Base-by-base conservation (phyloP, 2,797 vertebrate species). In the Rousettus madagascariensis region DNA sequence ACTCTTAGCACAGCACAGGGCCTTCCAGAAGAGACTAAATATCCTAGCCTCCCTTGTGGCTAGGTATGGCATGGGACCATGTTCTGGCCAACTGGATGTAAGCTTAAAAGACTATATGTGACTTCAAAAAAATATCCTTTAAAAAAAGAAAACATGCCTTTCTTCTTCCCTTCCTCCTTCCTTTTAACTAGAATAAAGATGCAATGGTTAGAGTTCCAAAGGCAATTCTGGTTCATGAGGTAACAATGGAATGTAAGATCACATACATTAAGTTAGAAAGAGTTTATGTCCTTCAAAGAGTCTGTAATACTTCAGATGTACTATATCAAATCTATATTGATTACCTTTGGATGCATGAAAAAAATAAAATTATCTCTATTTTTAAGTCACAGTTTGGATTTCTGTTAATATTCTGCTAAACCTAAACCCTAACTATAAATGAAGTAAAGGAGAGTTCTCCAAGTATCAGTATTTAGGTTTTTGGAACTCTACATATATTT, bases 361-460 rank as follows among this genome's bases (percentile, higher is more conserved):
- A 66, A 55, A 43, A 33, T 72, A 61, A 85, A 30, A 59, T 24
- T 20, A 49, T 10, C 10, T 41, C 15, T 61, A 53, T 66, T 86
- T 82, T 82, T 96, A 72, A 33, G 61, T 4, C 38, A 82, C 11
- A 22, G 4, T 75, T 71, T 91, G 28, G 5, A 82, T 91, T 79
- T 93, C 75, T 96, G 46, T 75, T 93, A 41, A 41, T 41, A 82
- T 2, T 66, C n/a, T 66, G 16, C 22, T 65, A 95, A 95, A 38
- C 19, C 46, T 80, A 96, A 91, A 80, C 2, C 12, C 12, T 61
- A 74, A 88, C 49, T 53, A 19, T 3, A 75, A 82, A 74, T 51
- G 17, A 46, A 63, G 41, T 33, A 90, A 75, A 71, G 3, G 0
- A 36, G 28, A 79, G n/a, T 93, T 93, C 63, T 91, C 68, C 86